Evolutionary conservation across 2,888 invertebrate genomes (phyloP).

Genomic region (Xestia sexstrigata): DNA sequence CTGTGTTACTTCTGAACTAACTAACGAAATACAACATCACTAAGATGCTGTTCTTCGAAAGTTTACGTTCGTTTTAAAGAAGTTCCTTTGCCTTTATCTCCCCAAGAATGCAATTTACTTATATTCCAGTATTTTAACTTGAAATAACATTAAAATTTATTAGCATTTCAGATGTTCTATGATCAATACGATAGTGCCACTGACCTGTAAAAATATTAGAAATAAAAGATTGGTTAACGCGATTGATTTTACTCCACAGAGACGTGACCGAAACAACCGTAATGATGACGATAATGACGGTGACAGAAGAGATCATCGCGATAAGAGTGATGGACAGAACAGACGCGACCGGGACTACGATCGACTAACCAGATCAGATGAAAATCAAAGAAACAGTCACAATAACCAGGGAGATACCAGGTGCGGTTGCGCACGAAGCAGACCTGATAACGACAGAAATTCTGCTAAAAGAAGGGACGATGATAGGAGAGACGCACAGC

Average conservation of each 20-base stretch:
- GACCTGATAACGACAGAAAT: not conserved
- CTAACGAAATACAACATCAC: not conserved
- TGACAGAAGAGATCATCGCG: conserved; percentile 4
- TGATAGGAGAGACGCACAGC: no score
- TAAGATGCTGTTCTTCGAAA: not conserved
- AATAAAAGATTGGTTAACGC: not conserved
- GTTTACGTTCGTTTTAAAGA: not conserved
- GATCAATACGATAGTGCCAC: not conserved
- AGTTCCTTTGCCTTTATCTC: not conserved
- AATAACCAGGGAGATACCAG: not conserved
- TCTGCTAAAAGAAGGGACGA: not conserved
- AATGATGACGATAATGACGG: conserved; percentile 15
- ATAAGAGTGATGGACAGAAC: not conserved
- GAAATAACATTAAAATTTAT: not conserved
- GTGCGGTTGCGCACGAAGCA: not conserved
- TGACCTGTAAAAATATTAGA: not conserved
- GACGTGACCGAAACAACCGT: conserved; percentile 7
- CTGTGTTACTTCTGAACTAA: not conserved
- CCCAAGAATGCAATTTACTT: not conserved
- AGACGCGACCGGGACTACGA: not conserved
- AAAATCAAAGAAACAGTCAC: conserved; percentile 15
- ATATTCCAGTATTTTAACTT: not conserved
- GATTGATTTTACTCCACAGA: conserved; percentile 41
- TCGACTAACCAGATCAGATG: conserved; percentile 9
- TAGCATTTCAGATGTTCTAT: not conserved